Evolutionary conservation across 2,797 vertebrate species (phyloP).

Genomic region (Botia kubotai): DNA sequence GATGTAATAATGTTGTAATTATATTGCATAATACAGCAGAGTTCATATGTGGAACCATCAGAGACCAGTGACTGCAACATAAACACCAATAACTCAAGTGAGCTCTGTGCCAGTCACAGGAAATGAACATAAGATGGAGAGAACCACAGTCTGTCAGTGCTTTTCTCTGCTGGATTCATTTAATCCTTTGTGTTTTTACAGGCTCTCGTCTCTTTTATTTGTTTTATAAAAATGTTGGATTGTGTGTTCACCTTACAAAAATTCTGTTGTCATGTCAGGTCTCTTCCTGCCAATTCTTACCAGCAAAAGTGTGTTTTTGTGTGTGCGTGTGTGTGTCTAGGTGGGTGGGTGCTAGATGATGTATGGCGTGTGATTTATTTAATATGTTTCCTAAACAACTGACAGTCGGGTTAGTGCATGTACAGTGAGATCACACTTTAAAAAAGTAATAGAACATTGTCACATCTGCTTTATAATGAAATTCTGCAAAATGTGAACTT

Average conservation of each 20-base stretch:
- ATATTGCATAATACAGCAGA: background rate
- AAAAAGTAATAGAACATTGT: constrained; percentile 80
- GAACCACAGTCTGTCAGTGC: background rate
- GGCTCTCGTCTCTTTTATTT: background rate
- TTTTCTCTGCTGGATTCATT: background rate
- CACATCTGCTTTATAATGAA: constrained; percentile 86
- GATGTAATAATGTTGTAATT: constrained; percentile 8
- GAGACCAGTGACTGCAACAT: background rate
- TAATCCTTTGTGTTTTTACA: background rate
- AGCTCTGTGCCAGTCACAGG: constrained; percentile 6
- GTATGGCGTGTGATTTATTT: constrained; percentile 78
- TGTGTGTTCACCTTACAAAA: too few relatives aligned
- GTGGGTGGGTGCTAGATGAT: constrained; percentile 76
- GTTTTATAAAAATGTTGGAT: background rate
- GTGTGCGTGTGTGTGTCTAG: constrained; percentile 53
- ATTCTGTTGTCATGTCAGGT: background rate
- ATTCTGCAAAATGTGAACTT: constrained; percentile 78
- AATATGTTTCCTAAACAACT: constrained; percentile 78
- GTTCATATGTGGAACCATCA: constrained; percentile 7
- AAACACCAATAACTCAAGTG: constrained; percentile 26
- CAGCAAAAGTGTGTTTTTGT: background rate
- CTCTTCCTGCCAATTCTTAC: background rate
- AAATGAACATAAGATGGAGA: constrained; percentile 15
- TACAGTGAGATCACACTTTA: constrained; percentile 73
- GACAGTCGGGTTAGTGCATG: constrained; percentile 68